These are phyloP conservation scores for Diarsia brunnea DNA, from an alignment of 2,888 invertebrate genomes.

Conservation along the genomic window DNA sequence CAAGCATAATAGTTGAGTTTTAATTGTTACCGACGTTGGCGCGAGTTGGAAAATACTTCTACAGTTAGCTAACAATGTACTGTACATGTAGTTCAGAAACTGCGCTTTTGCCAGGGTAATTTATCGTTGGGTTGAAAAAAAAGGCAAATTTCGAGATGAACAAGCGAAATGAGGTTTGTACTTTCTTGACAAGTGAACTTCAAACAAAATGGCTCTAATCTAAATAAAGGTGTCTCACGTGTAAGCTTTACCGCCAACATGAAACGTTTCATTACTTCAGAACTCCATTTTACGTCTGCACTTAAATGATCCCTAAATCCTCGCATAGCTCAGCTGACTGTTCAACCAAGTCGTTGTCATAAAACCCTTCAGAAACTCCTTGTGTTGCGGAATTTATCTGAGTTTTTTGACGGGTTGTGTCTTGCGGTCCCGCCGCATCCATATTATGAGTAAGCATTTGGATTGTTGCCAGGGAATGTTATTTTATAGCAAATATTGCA, in stretches of 20 bases:
- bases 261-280: constrained; percentile 56
- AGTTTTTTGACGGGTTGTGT: constrained; percentile 65
- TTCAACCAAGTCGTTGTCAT: constrained; percentile 60
- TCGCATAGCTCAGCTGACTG: constrained; percentile 53
- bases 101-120: constrained; percentile 7
- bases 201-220: constrained; percentile 31
- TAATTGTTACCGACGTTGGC: constrained; percentile 22
- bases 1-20: constrained; percentile 8
- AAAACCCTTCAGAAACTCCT: constrained; percentile 63
- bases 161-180: constrained; percentile 1
- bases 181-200: constrained; percentile 25
- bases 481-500: constrained; percentile 70
- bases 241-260: constrained; percentile 41
- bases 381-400: constrained; percentile 63
- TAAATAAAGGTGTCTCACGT: constrained; percentile 50
- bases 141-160: constrained; percentile 2
- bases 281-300: constrained; percentile 52
- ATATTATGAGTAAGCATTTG: constrained; percentile 72
- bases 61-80: background rate
- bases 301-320: constrained; percentile 55
- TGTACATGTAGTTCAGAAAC: constrained; percentile 14
- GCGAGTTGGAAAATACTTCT: constrained; percentile 6
- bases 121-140: constrained; percentile 5
- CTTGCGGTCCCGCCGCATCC: constrained; percentile 54
- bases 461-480: constrained; percentile 73